These are phyloP conservation scores for Akabosia matsudoensis DNA, from an alignment of 1,140 invertebrate species.

Conservation along the genomic window DNA sequence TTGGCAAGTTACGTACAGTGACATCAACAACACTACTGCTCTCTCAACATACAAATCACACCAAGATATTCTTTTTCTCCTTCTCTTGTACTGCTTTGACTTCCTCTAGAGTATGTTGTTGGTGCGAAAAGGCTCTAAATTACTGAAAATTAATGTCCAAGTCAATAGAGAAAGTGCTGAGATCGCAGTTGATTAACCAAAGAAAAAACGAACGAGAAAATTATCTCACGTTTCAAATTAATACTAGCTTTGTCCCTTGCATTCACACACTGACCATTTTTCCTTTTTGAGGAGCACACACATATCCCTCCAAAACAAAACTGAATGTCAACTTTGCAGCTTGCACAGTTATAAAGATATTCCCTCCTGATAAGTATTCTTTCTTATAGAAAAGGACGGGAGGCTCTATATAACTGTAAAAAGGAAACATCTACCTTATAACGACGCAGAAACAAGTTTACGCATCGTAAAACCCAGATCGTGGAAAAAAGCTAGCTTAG, in stretches of 20 bases:
- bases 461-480: no score
- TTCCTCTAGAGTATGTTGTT: no score
- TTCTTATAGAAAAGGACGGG: not conserved
- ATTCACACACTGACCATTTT: not conserved
- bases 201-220: no score
- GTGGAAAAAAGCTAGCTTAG: no score
- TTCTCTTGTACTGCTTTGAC: no score
- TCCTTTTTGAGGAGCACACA: not conserved
- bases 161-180: no score
- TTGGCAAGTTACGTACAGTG: conserved; percentile 5
- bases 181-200: no score
- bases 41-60: not conserved
- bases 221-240: no score
- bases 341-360: conserved; percentile 7
- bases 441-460: conserved; percentile 28
- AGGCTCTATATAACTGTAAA: no score
- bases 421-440: no score
- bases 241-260: not conserved
- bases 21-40: not conserved
- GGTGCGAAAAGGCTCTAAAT: no score
- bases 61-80: not conserved
- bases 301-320: conserved; percentile 11
- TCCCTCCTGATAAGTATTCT: not conserved
- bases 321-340: conserved; percentile 21
- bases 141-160: no score